Conservation (phyloP, 2,888 invertebrate species). For the Mantis religiosa region DNA sequence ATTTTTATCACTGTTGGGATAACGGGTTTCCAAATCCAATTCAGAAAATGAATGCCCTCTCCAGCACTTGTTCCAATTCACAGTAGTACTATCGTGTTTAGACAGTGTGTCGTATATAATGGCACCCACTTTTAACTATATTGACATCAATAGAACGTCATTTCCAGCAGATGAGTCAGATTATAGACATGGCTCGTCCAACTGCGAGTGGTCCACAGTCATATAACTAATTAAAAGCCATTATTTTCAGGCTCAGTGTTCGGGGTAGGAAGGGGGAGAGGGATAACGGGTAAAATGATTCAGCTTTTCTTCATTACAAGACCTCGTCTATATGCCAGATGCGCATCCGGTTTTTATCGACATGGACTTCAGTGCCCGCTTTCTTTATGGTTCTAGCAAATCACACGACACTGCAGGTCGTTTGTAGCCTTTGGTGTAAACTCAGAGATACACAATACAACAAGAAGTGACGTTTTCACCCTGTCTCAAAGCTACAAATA, state of each 20-base stretch:
- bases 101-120: background rate
- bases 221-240: background rate
- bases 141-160: background rate
- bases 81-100: background rate
- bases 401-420: background rate
- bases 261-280: background rate
- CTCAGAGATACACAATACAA: background rate
- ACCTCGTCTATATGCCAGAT: background rate
- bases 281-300: background rate
- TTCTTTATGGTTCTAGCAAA: background rate
- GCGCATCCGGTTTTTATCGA: background rate
- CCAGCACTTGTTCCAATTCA: background rate
- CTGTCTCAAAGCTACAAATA: no score
- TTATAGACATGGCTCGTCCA: background rate
- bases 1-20: background rate
- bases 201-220: background rate
- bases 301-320: background rate
- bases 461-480: background rate
- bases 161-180: background rate
- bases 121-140: background rate
- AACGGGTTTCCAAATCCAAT: background rate
- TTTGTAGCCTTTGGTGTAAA: background rate
- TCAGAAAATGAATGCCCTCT: background rate
- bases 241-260: background rate
- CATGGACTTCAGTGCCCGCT: background rate